Percentiles rank a stretch among this genome's conserved stretches.
Conservation (phyloP, 2,797 vertebrate species). For the Sebastes trivittatus region DNA sequence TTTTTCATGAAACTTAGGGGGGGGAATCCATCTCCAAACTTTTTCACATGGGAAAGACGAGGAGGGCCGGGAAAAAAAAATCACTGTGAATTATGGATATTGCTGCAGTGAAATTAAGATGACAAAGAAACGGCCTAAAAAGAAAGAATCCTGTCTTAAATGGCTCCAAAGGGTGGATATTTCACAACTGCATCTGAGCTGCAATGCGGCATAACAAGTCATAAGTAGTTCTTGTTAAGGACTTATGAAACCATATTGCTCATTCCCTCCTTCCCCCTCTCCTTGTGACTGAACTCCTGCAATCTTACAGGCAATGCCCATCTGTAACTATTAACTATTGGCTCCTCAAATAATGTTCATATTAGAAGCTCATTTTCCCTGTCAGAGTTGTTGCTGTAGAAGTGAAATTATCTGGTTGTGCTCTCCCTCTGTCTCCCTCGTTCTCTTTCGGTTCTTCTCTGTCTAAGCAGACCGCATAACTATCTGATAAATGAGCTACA, state of each 20-base stretch:
- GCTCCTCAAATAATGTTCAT: conserved; percentile 54
- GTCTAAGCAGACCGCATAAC: conserved; percentile 42
- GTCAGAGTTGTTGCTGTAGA: conserved; percentile 30
- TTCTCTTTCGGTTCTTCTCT: conserved; percentile 1
- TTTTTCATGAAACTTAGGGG: conserved; percentile 69
- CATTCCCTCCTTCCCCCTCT: conserved; percentile 31
- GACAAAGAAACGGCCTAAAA: conserved; percentile 63
- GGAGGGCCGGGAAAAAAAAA: conserved; percentile 35
- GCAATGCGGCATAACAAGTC: conserved; percentile 70
- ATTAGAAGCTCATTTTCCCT: conserved; percentile 39
- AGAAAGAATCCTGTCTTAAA: conserved; percentile 49
- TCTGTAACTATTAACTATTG: conserved; percentile 61
- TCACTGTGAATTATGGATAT: conserved; percentile 72
- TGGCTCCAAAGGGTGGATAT: conserved; percentile 57
- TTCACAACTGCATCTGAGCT: conserved; percentile 66
- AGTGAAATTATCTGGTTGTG: conserved; percentile 34
- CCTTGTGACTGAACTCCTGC: conserved; percentile 17
- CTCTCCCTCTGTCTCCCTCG: neutral
- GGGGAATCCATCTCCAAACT: conserved; percentile 68
- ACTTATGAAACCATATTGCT: conserved; percentile 62
- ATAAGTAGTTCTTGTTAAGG: conserved; percentile 61
- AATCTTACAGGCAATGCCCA: conserved; percentile 54
- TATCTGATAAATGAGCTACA: conserved; percentile 63
- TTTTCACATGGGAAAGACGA: conserved; percentile 74
- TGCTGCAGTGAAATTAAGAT: conserved; percentile 75